Evolutionary conservation across 1,140 invertebrate genomes (phyloP), one percentile per base, ranked within the genome.

Genomic region (Drosophila watanabei): DNA sequence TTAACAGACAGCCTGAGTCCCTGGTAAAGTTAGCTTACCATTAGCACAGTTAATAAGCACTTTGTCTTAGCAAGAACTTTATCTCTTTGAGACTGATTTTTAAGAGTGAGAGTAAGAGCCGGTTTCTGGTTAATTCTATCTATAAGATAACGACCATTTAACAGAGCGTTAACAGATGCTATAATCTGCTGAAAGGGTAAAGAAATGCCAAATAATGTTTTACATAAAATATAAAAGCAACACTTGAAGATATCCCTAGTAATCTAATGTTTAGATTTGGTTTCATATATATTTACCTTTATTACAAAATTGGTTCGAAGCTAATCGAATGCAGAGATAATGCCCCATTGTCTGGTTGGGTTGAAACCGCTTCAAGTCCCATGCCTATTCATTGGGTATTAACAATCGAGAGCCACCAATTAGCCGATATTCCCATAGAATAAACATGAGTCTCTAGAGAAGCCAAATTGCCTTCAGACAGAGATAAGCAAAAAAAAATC

Each of bases 341-440:
- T 68, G 13, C 30, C 13, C 62, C 24, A 71, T 72, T 58, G 66
- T 71, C n/a, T 39, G 51, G 65, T 32, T 37, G 24, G 51, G 13
- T 71, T 33, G 41, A 28, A 70, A 57, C 39, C 16, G 46, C 24
- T 43, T n/a, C 63, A 14, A 41, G 14, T 71, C 70, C 48, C 70
- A 72, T 59, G 66, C 20, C 51, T 41, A 49, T 72, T 72, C 65
- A 71, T 71, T 72, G 43, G 37, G 68, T 28, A 49, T 49, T 41
- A 71, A 51, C 66, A 71, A 73, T 73, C 37, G 52, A 49, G 54
- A 71, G 6, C 32, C 45, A 24, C 16, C 66, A 73, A 72, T 73
- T 72, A 72, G 9, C 54, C 43, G 24, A 37, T 16, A 35, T 72
- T 73, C 66, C 68, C 70, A 73, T 60, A 32, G 45, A 51, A 73